A percentile compares a stretch with the other conserved stretches of the same genome.
phyloP scores from a whole-genome alignment of 1,140 invertebrate species.

The Ostrea edulis region DNA sequence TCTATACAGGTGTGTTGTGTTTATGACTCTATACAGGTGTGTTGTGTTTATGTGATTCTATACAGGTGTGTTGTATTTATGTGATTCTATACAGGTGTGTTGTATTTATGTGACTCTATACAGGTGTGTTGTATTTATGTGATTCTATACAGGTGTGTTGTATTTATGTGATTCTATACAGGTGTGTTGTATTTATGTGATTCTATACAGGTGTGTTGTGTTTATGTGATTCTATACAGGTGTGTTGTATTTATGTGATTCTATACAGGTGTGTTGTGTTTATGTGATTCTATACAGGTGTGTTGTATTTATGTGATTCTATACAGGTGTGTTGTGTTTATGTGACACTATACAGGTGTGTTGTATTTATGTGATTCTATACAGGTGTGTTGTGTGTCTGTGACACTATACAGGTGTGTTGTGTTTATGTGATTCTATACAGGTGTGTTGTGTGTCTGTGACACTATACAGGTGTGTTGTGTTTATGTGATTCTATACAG shows the following conservation, averaged over 20 bases:
- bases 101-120: background rate
- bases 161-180: background rate
- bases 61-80: background rate
- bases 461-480: background rate
- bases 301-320: too few species aligned
- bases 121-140: slow-evolving; percentile 61
- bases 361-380: background rate
- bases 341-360: background rate
- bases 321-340: slow-evolving; percentile 62
- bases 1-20: too few species aligned
- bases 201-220: too few species aligned
- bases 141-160: background rate
- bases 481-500: too few species aligned
- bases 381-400: background rate
- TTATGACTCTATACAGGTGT: background rate
- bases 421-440: too few species aligned
- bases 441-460: background rate
- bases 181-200: background rate
- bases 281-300: too few species aligned
- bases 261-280: background rate
- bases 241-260: background rate
- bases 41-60: background rate
- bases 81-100: too few species aligned
- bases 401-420: too few species aligned
- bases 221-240: background rate